phyloP scores from a whole-genome alignment of 2,797 vertebrate species.

The Holocentrus rufus region DNA sequence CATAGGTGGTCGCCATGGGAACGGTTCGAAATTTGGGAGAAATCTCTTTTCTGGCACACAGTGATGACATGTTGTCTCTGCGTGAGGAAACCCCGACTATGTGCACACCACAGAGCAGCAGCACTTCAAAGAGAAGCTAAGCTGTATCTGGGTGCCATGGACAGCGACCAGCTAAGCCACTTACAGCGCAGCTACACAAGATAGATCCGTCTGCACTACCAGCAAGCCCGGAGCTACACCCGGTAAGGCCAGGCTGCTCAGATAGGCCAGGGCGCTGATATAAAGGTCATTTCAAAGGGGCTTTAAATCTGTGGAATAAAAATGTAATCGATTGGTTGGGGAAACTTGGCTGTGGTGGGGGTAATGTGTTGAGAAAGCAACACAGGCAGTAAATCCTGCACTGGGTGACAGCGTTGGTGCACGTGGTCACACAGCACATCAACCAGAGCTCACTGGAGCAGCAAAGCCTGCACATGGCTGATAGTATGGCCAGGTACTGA shows the following conservation, averaged over 20 bases:
- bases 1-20: constrained; percentile 14
- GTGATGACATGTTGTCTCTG: neutral
- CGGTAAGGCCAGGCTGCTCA: constrained; percentile 55
- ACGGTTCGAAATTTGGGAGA: constrained; percentile 1
- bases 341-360: constrained; percentile 27
- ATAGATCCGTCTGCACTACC: constrained; percentile 59
- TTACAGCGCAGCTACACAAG: constrained; percentile 56
- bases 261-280: constrained; percentile 50
- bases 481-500: constrained; percentile 38
- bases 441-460: constrained; percentile 52
- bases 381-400: constrained; percentile 61
- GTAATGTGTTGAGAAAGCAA: constrained; percentile 35
- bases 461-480: constrained; percentile 58
- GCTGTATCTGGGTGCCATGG: constrained; percentile 45
- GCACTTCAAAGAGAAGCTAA: constrained; percentile 28
- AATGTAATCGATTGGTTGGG: constrained; percentile 58
- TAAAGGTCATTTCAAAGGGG: constrained; percentile 63
- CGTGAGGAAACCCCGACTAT: constrained; percentile 12
- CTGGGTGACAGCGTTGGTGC: constrained; percentile 44
- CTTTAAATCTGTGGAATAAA: constrained; percentile 63
- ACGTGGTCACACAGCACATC: constrained; percentile 47
- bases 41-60: neutral
- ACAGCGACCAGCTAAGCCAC: constrained; percentile 56
- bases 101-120: constrained; percentile 10
- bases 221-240: constrained; percentile 39